Percentiles rank a stretch among this genome's conserved stretches.
These are phyloP conservation scores for Phymatocera aterrima DNA, from an alignment of 2,888 invertebrate species.

Conservation along the genomic window DNA sequence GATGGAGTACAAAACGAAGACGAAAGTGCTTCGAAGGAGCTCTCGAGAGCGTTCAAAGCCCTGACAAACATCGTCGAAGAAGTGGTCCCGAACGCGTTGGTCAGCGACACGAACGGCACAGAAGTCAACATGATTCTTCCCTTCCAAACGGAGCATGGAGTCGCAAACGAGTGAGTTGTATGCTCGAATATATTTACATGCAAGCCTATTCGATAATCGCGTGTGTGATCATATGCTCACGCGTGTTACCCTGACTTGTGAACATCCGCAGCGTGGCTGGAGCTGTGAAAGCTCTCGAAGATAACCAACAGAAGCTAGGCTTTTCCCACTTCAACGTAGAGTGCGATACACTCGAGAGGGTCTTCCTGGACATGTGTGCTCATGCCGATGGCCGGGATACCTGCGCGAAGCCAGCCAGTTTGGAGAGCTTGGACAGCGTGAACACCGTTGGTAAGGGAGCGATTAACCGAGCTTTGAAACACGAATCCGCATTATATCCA, in stretches of 20 bases:
- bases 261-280: constrained; percentile 73
- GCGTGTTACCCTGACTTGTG: constrained; percentile 15
- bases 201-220: constrained; percentile 59
- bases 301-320: constrained; percentile 72
- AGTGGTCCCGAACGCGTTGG: constrained; percentile 75
- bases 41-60: constrained; percentile 62
- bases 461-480: constrained; percentile 1
- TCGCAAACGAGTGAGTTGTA: constrained; percentile 76
- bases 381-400: constrained; percentile 70
- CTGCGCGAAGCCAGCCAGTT: constrained; percentile 42
- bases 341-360: constrained; percentile 81
- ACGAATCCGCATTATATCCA: not conserved
- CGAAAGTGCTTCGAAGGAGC: constrained; percentile 52
- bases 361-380: constrained; percentile 78
- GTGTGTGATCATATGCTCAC: constrained; percentile 54
- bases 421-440: constrained; percentile 56
- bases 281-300: constrained; percentile 76
- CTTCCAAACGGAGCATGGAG: constrained; percentile 76
- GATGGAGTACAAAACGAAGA: constrained; percentile 6
- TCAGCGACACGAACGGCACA: constrained; percentile 71
- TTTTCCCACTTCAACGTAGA: constrained; percentile 77
- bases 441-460: constrained; percentile 48
- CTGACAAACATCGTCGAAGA: constrained; percentile 74
- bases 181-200: too few relatives aligned
- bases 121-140: constrained; percentile 76